These are phyloP conservation scores for Eucidaris tribuloides DNA, from an alignment of 35 echinoderm and acorn worm genomes.

Conservation along the genomic window DNA sequence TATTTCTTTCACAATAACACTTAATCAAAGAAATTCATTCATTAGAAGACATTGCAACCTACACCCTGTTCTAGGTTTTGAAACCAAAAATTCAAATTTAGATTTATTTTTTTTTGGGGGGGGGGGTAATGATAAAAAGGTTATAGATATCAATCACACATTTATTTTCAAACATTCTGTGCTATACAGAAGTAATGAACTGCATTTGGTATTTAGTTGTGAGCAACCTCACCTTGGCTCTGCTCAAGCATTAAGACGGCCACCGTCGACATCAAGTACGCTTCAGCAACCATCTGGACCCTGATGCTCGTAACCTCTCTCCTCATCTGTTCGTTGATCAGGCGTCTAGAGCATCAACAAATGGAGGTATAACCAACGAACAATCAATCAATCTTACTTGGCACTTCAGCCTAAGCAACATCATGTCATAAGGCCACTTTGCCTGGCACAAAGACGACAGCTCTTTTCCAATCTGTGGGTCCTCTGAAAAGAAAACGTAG, in stretches of 20 bases:
- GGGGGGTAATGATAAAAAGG: not conserved
- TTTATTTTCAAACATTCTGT: not conserved
- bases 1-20: too few species aligned
- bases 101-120: not conserved
- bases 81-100: not conserved
- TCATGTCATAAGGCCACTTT: not conserved
- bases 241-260: conserved; percentile 87
- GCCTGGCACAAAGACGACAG: not conserved
- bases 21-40: not conserved
- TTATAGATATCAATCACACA: not conserved
- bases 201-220: not conserved
- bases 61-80: not conserved
- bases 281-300: conserved; percentile 93
- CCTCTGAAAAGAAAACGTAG: not conserved
- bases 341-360: conserved; percentile 54
- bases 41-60: not conserved
- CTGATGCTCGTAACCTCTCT: conserved; percentile 68
- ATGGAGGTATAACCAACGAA: not conserved
- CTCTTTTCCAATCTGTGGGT: not conserved
- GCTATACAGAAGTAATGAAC: not conserved
- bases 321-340: conserved; percentile 82
- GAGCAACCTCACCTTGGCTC: conserved; percentile 66
- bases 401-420: not conserved
- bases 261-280: conserved; percentile 77
- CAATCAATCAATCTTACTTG: not conserved